A percentile compares a stretch with the other conserved stretches of the same genome.
Conservation (phyloP, 1,140 invertebrate genomes). For the Neuroterus valhalla region DNA sequence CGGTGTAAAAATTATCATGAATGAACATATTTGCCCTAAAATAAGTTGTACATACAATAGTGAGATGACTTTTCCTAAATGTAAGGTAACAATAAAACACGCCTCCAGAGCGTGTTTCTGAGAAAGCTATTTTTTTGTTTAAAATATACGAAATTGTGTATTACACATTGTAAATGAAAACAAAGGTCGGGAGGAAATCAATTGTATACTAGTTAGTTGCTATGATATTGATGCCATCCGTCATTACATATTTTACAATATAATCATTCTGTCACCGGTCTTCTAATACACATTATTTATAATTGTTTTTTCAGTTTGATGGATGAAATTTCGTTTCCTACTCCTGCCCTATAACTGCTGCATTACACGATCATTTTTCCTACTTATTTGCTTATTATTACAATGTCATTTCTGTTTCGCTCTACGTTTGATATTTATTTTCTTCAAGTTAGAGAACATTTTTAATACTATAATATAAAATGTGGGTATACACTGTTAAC, state of each 20-base stretch:
- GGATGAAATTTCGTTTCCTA: constrained; percentile 72
- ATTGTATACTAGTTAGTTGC: constrained; percentile 55
- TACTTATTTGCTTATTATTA: constrained; percentile 54
- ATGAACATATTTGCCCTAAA: constrained; percentile 50
- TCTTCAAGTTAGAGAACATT: constrained; percentile 18
- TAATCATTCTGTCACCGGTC: constrained; percentile 72
- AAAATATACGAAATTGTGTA: constrained; percentile 9
- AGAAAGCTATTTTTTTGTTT: not conserved
- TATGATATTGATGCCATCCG: constrained; percentile 68
- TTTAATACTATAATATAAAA: not conserved
- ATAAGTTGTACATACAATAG: constrained; percentile 42
- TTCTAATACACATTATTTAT: constrained; percentile 74
- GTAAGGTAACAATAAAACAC: not conserved
- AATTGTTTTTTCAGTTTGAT: constrained; percentile 65
- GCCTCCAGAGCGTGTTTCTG: not conserved
- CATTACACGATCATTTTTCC: constrained; percentile 75
- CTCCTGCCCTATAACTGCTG: constrained; percentile 70
- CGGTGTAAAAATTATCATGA: constrained; percentile 38
- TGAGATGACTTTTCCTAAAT: constrained; percentile 33
- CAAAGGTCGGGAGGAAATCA: not conserved
- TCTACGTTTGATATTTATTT: constrained; percentile 48
- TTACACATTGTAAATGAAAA: not conserved
- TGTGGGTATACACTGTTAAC: no score
- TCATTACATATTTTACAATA: constrained; percentile 72
- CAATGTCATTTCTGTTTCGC: constrained; percentile 43